A percentile compares a stretch with the other conserved stretches of the same genome.
phyloP scores from a whole-genome alignment of 1,140 invertebrate genomes.

The Ectropis grisescens region DNA sequence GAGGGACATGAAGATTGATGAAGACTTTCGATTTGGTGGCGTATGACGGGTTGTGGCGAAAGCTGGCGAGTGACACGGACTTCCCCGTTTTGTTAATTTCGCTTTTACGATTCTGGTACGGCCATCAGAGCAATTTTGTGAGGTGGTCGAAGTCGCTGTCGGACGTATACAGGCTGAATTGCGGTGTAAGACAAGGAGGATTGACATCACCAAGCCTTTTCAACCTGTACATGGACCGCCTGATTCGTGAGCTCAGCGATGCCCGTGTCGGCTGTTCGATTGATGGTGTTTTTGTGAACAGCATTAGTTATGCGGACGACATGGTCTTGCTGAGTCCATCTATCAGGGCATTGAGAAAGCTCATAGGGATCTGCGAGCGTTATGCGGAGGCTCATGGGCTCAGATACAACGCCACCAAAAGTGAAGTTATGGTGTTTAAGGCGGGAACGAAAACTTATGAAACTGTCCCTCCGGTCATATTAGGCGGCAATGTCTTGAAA shows the following conservation, averaged over 20 bases:
- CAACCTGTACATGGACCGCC: neutral
- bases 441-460: neutral
- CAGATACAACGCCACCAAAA: slow-evolving; percentile 1
- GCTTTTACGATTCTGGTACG: slow-evolving; percentile 1
- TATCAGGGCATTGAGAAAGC: neutral
- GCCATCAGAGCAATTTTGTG: neutral
- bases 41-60: no score
- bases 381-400: neutral
- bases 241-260: neutral
- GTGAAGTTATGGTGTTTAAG: neutral
- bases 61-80: no score
- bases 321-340: neutral
- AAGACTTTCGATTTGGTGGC: no score
- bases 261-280: neutral
- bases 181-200: slow-evolving; percentile 1
- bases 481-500: neutral
- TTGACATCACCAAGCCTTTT: neutral
- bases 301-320: neutral
- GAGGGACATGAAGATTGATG: neutral
- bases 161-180: neutral
- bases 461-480: neutral
- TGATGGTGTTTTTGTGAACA: neutral
- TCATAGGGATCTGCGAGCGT: neutral
- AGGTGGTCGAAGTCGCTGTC: neutral
- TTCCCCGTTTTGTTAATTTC: no score